Base-by-base conservation (phyloP, 2,888 invertebrate species). In the Rhagonycha fulva region DNA sequence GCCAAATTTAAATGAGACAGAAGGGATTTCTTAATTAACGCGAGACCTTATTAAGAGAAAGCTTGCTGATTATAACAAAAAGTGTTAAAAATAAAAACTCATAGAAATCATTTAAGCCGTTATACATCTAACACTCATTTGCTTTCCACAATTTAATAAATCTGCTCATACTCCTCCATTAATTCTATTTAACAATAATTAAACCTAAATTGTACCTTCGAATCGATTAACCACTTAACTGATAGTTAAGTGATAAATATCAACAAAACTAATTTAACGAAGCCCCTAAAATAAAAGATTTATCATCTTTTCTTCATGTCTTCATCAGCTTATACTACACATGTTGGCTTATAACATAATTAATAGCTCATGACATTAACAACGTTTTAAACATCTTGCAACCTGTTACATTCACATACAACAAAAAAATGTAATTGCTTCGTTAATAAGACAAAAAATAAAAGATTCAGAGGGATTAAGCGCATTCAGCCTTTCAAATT, bases 11-110 rank as follows among this genome's bases (percentile, higher is more conserved):
- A 72, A 67, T 67, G 71, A 72, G 71, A 67, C 71, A 67, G 71
- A 72, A 72, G 71, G 71, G 71, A 72, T 72, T 72, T 47, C 71
- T 72, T 72, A 72, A 72, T 72, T 72, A 72, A 67, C 66, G 66
- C 71, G 66, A 30, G 32, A 72, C 71, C 66, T 72, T 72, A 72
- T 72, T 72, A 72, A 66, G 66, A 72, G 71, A 72, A 72, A 72
- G 71, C 32, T 30, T 14, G 11, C 23, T 66, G 14, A 72, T 70
- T 70, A 62, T 70, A 62, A 26, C 30, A 68, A 68, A 68, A 19
- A 68, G n/a, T 32, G 14, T 68, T 28, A 30, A 26, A 26, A 68
- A 66, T n/a, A 66, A 66, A 66, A 14, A 23, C 63, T n/a, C 63
- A 26, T 24, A 23, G 26, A 66, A 66, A 47, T 47, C 47, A 47